These are phyloP conservation scores for Danionella cerebrum DNA, from an alignment of 2,113 vertebrate genomes.

Conservation along the genomic window DNA sequence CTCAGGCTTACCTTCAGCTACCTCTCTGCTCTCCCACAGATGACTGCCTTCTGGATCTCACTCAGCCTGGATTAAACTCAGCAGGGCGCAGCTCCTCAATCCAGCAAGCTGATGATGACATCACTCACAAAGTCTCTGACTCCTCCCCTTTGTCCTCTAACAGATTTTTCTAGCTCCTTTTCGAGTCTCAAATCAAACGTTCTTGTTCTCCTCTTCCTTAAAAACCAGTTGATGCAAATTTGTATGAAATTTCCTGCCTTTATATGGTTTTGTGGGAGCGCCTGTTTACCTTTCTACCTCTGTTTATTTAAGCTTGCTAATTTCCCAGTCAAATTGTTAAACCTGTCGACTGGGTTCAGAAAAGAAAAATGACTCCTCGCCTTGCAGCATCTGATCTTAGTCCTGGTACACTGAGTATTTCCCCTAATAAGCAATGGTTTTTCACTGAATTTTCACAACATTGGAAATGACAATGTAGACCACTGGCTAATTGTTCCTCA, in stretches of 20 bases:
- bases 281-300: background rate
- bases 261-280: background rate
- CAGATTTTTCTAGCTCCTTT: slow-evolving; percentile 28
- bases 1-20: background rate
- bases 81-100: slow-evolving; percentile 66
- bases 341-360: slow-evolving; percentile 13
- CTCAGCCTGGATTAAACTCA: slow-evolving; percentile 65
- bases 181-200: background rate
- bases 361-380: slow-evolving; percentile 36
- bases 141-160: slow-evolving; percentile 31
- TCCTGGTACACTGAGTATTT: no score
- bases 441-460: no score
- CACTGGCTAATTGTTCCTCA: no score
- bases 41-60: slow-evolving; percentile 58
- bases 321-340: slow-evolving; percentile 27
- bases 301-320: background rate
- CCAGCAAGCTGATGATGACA: slow-evolving; percentile 66
- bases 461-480: no score
- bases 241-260: background rate
- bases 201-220: background rate
- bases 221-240: no score
- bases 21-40: slow-evolving; percentile 25
- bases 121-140: slow-evolving; percentile 54
- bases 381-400: slow-evolving; percentile 33
- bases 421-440: no score